A percentile compares a stretch with the other conserved stretches of the same genome.
These are phyloP conservation scores for Tupiocoris notatus DNA, from an alignment of 2,888 invertebrate species.

Conservation along the genomic window DNA sequence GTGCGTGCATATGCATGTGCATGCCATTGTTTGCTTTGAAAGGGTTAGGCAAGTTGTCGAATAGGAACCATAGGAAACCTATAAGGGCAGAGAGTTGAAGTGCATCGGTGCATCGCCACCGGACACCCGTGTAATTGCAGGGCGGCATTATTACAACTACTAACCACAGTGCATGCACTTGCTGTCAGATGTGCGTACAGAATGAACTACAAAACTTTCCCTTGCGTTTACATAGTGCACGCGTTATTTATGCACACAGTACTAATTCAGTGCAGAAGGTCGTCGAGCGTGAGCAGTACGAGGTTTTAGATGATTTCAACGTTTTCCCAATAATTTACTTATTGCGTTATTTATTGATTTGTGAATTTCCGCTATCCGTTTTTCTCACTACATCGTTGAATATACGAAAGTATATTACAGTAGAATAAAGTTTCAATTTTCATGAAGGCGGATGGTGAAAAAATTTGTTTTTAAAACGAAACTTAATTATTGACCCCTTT, in stretches of 20 bases:
- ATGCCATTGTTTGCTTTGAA: constrained; percentile 13
- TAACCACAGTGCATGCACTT: not conserved
- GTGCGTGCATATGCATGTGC: not conserved
- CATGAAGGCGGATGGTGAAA: too few relatives aligned
- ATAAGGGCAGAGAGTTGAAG: too few relatives aligned
- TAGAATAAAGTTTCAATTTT: too few relatives aligned
- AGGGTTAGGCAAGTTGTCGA: not conserved
- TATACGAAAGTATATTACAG: too few relatives aligned
- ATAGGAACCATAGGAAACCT: not conserved
- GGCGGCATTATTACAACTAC: not conserved
- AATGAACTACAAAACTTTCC: not conserved
- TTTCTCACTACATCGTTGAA: too few relatives aligned
- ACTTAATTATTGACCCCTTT: too few relatives aligned
- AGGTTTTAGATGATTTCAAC: too few relatives aligned
- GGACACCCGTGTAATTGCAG: constrained; percentile 35
- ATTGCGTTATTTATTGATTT: too few relatives aligned
- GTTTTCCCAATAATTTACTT: too few relatives aligned
- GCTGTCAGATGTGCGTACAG: not conserved
- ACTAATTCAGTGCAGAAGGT: not conserved
- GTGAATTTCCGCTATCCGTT: too few relatives aligned
- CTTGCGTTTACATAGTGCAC: not conserved
- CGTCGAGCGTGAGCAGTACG: too few relatives aligned
- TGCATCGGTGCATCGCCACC: not conserved
- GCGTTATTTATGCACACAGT: not conserved
- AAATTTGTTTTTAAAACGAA: too few relatives aligned